phyloP scores from a whole-genome alignment of 1,140 invertebrate species.

The honey bee (Apis mellifera) region Amel_HAv3.1 CM009946.2:6035501-6036000 shows the following conservation, averaged over 20 bases:
- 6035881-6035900: no score
- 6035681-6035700: conserved; percentile 47
- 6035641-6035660: conserved; percentile 16
- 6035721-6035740: conserved; percentile 33
- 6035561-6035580: neutral
- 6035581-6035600: conserved; percentile 49
- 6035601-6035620: conserved; percentile 62
- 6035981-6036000: no score
- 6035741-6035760: conserved; percentile 19
- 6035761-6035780: neutral
- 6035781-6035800: neutral
- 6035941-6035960: no score
- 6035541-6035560: conserved; percentile 51
- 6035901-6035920: no score
- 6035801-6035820: no score
- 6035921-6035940: no score
- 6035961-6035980: no score
- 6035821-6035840: no score
- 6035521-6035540: conserved; percentile 31
- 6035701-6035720: conserved; percentile 39
- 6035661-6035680: conserved; percentile 28
- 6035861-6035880: no score
- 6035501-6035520: conserved; percentile 24
- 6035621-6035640: conserved; percentile 45
- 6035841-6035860: no score